phyloP scores from a whole-genome alignment of 2,797 vertebrate species.

The Hafferia zeledoni region DNA sequence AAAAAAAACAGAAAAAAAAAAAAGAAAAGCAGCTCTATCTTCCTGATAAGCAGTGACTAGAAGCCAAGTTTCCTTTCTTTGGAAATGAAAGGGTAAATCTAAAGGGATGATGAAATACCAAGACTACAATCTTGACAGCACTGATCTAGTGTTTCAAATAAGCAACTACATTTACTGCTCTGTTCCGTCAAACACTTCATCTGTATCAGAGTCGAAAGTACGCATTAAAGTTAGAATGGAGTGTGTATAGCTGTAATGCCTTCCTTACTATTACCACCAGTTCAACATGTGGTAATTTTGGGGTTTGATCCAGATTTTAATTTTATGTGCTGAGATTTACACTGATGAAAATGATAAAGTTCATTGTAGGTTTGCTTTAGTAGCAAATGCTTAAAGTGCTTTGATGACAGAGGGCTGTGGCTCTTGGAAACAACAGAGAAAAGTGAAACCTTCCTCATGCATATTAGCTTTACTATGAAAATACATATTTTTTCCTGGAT shows the following conservation, averaged over 20 bases:
- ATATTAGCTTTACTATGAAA: not conserved
- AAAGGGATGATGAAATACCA: not conserved
- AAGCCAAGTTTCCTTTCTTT: not conserved
- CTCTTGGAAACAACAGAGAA: not conserved
- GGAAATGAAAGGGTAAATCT: not conserved
- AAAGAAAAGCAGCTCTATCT: not conserved
- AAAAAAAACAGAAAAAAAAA: no score
- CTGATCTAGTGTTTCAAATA: not conserved
- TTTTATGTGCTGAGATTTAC: not conserved
- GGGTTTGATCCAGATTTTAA: not conserved
- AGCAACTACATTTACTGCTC: not conserved
- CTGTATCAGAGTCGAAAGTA: not conserved
- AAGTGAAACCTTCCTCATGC: fast-evolving
- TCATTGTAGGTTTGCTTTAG: not conserved
- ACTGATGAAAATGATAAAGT: not conserved
- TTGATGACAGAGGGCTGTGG: not conserved
- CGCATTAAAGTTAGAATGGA: not conserved
- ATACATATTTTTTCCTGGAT: not conserved
- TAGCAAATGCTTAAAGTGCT: not conserved
- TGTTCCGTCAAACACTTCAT: not conserved
- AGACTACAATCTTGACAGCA: not conserved
- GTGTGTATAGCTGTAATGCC: not conserved
- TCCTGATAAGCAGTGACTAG: not conserved
- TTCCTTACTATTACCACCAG: not conserved
- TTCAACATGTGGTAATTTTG: not conserved